phyloP scores from a whole-genome alignment of 2,113 vertebrate genomes.

The Cryptomyrus ogoouensis region DNA sequence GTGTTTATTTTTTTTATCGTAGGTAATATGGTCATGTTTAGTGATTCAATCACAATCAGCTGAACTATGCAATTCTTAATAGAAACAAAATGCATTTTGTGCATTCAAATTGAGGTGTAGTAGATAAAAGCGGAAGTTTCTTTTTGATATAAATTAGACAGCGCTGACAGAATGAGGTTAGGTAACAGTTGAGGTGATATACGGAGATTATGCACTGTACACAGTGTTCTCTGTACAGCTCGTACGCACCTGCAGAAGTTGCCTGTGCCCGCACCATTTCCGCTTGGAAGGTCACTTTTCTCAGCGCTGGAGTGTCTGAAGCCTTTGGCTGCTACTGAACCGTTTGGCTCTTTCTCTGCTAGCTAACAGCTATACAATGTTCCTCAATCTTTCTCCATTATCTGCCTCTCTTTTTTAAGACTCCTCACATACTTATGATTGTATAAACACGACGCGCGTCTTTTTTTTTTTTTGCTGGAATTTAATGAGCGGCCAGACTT shows the following conservation, averaged over 20 bases:
- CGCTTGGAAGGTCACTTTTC: slow-evolving; percentile 73
- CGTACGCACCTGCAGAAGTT: slow-evolving; percentile 58
- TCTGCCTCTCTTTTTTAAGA: slow-evolving; percentile 31
- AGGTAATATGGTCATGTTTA: background rate
- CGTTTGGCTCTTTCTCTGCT: slow-evolving; percentile 89
- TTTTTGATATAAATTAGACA: slow-evolving; percentile 1
- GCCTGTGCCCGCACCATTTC: slow-evolving; percentile 76
- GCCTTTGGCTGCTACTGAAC: slow-evolving; percentile 85
- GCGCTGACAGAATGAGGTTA: background rate
- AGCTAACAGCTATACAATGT: slow-evolving; percentile 76
- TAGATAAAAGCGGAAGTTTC: background rate
- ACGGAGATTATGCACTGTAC: slow-evolving; percentile 37
- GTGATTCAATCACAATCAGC: background rate
- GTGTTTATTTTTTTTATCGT: background rate
- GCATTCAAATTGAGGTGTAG: background rate
- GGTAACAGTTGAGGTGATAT: slow-evolving; percentile 27
- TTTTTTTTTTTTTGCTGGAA: slow-evolving; percentile 47
- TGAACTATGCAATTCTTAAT: background rate
- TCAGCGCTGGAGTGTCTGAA: slow-evolving; percentile 75
- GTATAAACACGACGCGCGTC: slow-evolving; percentile 45
- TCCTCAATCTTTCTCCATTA: slow-evolving; percentile 70
- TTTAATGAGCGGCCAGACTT: slow-evolving; percentile 46
- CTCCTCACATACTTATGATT: slow-evolving; percentile 40
- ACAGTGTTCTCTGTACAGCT: slow-evolving; percentile 36
- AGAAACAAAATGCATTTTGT: background rate